A percentile compares a stretch with the other conserved stretches of the same genome.
phyloP scores from a whole-genome alignment of 2,888 invertebrate species.

The Eledone cirrhosa region DNA sequence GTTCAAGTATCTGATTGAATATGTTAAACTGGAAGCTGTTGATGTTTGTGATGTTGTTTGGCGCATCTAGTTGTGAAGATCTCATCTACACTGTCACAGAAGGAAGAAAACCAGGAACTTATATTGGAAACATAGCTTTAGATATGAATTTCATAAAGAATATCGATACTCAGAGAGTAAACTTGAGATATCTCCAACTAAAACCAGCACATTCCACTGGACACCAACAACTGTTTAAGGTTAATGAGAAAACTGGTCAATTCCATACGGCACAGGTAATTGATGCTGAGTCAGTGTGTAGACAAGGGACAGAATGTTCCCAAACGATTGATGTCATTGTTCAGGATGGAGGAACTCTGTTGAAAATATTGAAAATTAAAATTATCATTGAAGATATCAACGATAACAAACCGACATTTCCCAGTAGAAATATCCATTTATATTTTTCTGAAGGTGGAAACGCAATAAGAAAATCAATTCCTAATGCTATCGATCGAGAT shows the following conservation, averaged over 20 bases:
- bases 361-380: constrained; percentile 47
- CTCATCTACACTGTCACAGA: background rate
- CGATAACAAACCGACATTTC: constrained; percentile 52
- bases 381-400: constrained; percentile 51
- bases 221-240: background rate
- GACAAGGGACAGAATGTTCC: constrained; percentile 5
- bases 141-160: constrained; percentile 4
- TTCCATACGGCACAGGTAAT: background rate
- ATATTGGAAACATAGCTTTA: background rate
- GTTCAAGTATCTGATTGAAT: background rate
- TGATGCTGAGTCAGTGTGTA: background rate
- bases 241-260: constrained; percentile 5
- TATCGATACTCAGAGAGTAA: background rate
- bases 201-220: background rate
- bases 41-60: background rate
- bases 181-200: background rate
- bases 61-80: background rate
- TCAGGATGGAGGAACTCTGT: constrained; percentile 45
- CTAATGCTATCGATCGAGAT: constrained; percentile 51
- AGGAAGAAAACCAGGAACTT: background rate
- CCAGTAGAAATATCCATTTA: constrained; percentile 40
- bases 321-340: constrained; percentile 48
- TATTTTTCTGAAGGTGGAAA: constrained; percentile 46
- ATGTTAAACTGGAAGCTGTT: background rate
- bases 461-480: constrained; percentile 39